These are phyloP conservation scores for Trichechus manatus DNA, from an alignment of 2,113 vertebrate species.

Conservation along the genomic window DNA sequence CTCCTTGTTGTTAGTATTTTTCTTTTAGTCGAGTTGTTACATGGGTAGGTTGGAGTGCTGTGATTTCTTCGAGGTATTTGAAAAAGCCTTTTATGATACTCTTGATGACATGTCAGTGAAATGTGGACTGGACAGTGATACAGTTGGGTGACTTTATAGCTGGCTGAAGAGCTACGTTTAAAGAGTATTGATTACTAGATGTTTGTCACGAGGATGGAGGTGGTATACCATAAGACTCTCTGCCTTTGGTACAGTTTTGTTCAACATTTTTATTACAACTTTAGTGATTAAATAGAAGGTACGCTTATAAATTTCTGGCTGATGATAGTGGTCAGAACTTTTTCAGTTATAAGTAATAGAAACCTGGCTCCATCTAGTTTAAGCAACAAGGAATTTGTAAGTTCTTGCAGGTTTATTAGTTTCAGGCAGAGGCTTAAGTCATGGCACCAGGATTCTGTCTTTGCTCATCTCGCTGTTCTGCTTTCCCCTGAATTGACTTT, in stretches of 20 bases:
- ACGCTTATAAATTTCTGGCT: background rate
- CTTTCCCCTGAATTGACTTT: constrained; percentile 41
- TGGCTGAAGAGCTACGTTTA: constrained; percentile 47
- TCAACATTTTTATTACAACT: constrained; percentile 46
- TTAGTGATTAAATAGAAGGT: constrained; percentile 32
- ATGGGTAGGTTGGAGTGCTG: background rate
- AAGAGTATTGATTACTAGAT: constrained; percentile 43
- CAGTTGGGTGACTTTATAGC: constrained; percentile 36
- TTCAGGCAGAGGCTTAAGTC: background rate
- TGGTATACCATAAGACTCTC: background rate
- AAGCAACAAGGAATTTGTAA: constrained; percentile 50
- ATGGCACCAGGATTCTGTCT: background rate
- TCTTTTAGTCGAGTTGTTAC: constrained; percentile 10
- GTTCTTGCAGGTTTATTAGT: background rate
- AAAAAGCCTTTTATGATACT: constrained; percentile 38
- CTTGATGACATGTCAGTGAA: constrained; percentile 22
- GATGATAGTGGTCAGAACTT: constrained; percentile 2
- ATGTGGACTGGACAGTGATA: constrained; percentile 12
- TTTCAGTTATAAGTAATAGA: background rate
- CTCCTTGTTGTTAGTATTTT: background rate
- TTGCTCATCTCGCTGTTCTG: constrained; percentile 2
- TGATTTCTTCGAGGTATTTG: constrained; percentile 52
- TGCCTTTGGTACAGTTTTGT: constrained; percentile 4
- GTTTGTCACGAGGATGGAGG: background rate
- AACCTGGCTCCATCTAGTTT: constrained; percentile 1